Conservation (phyloP, 30 jellyfish, hydroid and myxozoan species). For the Chironex yamaguchii region DNA sequence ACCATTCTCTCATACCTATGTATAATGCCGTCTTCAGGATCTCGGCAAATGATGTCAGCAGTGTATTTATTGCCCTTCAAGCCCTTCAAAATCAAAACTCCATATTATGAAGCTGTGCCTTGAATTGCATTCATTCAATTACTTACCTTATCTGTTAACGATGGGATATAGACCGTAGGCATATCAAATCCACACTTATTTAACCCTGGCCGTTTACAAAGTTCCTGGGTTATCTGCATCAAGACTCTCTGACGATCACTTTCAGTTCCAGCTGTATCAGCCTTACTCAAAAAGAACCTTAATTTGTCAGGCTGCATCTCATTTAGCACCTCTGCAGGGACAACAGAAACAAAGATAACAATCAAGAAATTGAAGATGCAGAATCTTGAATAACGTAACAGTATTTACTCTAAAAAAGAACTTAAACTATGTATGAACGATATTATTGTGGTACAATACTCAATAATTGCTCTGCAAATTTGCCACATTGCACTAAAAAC, state of each 20-base stretch:
- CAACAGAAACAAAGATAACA: neutral
- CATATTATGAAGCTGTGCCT: no score
- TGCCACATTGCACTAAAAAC: no score
- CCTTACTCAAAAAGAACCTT: constrained; percentile 88
- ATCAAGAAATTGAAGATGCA: neutral
- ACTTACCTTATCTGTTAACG: constrained; percentile 89
- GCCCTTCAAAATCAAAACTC: no score
- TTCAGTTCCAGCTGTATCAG: constrained; percentile 98
- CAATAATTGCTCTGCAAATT: neutral
- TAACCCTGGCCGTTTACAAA: constrained; percentile 96
- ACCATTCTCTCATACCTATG: no score
- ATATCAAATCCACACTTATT: constrained; percentile 96
- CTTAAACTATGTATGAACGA: neutral
- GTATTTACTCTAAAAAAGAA: neutral
- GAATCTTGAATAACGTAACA: no score
- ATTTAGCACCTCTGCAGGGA: constrained; percentile 71
- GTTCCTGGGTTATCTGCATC: constrained; percentile 98
- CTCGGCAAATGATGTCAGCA: no score
- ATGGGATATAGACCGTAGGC: constrained; percentile 95
- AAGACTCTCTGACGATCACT: constrained; percentile 96
- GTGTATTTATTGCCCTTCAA: no score
- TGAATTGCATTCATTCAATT: no score
- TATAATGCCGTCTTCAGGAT: no score
- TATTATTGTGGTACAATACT: neutral
- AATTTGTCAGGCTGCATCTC: constrained; percentile 84